Conservation (phyloP, 2,797 vertebrate species). For the Oreortyx pictus region DNA sequence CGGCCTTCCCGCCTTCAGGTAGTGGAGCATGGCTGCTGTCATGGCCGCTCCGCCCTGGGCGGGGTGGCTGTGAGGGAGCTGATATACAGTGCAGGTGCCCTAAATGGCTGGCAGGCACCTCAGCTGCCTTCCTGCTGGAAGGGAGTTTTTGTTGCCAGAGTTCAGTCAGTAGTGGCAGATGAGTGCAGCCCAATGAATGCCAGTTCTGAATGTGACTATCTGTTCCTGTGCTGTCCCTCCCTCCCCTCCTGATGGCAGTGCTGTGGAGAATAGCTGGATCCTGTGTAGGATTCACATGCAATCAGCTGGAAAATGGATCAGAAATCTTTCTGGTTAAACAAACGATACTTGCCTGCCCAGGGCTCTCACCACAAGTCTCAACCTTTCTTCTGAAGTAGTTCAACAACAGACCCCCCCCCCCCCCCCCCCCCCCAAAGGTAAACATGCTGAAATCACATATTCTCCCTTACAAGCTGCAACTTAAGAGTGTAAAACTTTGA, state of each 20-base stretch:
- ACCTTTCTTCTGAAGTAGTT: not conserved
- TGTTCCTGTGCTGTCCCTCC: not conserved
- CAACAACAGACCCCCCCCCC: not conserved
- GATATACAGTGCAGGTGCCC: fast-evolving
- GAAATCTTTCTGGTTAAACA: not conserved
- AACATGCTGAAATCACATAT: not conserved
- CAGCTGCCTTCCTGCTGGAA: not conserved
- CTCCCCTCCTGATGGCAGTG: not conserved
- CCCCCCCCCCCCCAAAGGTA: not conserved
- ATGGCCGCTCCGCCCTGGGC: not conserved
- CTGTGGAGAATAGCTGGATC: not conserved
- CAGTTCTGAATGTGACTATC: fast-evolving
- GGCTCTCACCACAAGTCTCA: not conserved
- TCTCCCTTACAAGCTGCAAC: not conserved
- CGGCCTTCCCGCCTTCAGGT: fast-evolving
- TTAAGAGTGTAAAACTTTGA: not conserved
- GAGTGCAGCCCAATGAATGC: not conserved
- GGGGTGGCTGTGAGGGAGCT: no score
- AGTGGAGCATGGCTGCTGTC: fast-evolving
- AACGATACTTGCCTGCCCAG: not conserved
- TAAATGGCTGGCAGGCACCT: fast-evolving
- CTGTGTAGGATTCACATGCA: not conserved
- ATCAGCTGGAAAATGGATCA: slow-evolving; percentile 14
- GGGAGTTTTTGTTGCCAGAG: not conserved
- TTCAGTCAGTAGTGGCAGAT: not conserved